These are phyloP conservation scores for Drosophila bifasciata DNA, from an alignment of 1,140 invertebrate species.

Conservation along the genomic window DNA sequence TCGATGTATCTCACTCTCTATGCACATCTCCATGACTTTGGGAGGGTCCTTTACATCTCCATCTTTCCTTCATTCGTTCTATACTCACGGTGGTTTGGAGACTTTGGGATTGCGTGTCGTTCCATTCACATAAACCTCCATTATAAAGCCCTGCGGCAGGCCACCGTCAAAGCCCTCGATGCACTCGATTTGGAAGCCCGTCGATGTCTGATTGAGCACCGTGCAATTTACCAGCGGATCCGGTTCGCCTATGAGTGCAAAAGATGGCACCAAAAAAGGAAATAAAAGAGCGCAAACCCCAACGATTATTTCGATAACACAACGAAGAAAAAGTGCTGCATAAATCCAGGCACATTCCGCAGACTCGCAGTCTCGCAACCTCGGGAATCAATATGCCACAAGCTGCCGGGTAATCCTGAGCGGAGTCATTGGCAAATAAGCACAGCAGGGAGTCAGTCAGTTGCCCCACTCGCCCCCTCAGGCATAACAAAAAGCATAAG, in stretches of 20 bases:
- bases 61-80: neutral
- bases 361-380: slow-evolving; percentile 6
- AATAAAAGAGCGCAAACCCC: neutral
- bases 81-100: slow-evolving; percentile 83
- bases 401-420: slow-evolving; percentile 20
- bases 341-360: slow-evolving; percentile 28
- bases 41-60: neutral
- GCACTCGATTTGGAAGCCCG: slow-evolving; percentile 91
- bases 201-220: slow-evolving; percentile 90
- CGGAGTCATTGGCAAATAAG: slow-evolving; percentile 73
- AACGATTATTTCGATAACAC: slow-evolving; percentile 36
- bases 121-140: slow-evolving; percentile 86
- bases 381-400: slow-evolving; percentile 62
- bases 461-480: neutral
- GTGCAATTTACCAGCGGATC: slow-evolving; percentile 92
- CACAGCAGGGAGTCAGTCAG: slow-evolving; percentile 34
- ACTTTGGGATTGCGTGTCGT: slow-evolving; percentile 79
- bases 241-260: slow-evolving; percentile 87
- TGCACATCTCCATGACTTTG: neutral
- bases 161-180: slow-evolving; percentile 92
- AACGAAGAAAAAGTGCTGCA: slow-evolving; percentile 53
- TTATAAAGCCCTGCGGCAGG: slow-evolving; percentile 88
- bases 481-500: slow-evolving; percentile 64
- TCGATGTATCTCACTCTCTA: slow-evolving; percentile 9
- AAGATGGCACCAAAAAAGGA: slow-evolving; percentile 6